A percentile compares a stretch with the other conserved stretches of the same genome.
Conservation (phyloP, 2,797 vertebrate genomes). For the Sebastes cheni region DNA sequence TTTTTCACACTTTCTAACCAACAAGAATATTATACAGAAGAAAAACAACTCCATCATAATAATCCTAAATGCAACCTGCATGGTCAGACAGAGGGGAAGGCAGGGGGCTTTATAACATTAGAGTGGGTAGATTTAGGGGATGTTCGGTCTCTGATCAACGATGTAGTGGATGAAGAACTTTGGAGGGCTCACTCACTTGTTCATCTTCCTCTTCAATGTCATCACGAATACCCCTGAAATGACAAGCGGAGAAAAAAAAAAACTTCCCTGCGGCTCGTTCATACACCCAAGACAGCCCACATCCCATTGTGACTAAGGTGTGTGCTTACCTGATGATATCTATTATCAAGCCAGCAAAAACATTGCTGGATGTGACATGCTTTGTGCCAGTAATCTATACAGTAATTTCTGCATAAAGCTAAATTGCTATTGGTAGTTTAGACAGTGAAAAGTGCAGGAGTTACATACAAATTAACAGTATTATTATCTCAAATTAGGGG, state of each 20-base stretch:
- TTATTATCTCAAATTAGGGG: background rate
- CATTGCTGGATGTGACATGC: background rate
- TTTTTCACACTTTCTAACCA: constrained; percentile 1
- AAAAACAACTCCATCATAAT: constrained; percentile 19
- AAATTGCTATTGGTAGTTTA: background rate
- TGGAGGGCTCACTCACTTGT: constrained; percentile 98
- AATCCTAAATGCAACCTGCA: constrained; percentile 52
- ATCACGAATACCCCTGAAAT: constrained; percentile 99
- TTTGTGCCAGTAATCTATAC: background rate
- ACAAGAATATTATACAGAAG: constrained; percentile 8
- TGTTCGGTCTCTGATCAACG: constrained; percentile 66
- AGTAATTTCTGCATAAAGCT: background rate
- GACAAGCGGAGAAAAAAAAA: constrained; percentile 99
- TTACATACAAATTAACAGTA: background rate
- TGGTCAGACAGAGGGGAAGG: constrained; percentile 22
- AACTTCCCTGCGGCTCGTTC: constrained; percentile 99
- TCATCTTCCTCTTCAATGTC: constrained; percentile 99
- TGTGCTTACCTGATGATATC: constrained; percentile 45
- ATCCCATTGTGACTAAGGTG: constrained; percentile 55
- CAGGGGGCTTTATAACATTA: constrained; percentile 22
- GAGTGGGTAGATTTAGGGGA: constrained; percentile 39
- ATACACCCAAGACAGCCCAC: constrained; percentile 88
- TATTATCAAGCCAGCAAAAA: background rate
- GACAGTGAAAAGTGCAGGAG: background rate
- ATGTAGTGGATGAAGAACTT: constrained; percentile 74